phyloP scores from a whole-genome alignment of 37 sponge, comb jelly and placozoan species.

The Bolinopsis microptera region DNA sequence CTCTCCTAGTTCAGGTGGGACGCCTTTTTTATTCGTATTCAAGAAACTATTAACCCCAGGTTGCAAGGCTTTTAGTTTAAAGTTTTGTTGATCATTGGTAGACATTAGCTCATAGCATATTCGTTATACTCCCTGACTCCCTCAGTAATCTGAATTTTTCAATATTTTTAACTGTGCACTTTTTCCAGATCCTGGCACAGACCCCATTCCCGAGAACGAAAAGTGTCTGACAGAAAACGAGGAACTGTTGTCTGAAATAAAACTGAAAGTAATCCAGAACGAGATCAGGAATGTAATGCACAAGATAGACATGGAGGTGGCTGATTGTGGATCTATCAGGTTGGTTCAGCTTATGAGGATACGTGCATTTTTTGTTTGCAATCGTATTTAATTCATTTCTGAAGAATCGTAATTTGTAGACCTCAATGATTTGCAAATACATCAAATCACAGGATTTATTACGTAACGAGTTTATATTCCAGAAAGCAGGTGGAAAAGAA shows the following conservation, averaged over 20 bases:
- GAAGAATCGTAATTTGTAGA: no score
- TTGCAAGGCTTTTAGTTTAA: no score
- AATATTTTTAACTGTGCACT: not conserved
- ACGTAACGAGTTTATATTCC: not conserved
- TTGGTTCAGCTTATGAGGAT: constrained; percentile 4
- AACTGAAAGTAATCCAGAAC: constrained; percentile 20
- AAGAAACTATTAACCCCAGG: no score
- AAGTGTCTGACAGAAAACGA: not conserved
- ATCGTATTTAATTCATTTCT: no score
- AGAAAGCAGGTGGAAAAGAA: not conserved
- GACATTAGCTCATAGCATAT: no score
- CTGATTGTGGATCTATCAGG: constrained; percentile 31
- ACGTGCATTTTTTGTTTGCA: no score
- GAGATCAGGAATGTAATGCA: constrained; percentile 56
- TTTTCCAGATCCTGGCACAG: not conserved
- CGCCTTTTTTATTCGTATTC: no score
- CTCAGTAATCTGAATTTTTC: not conserved
- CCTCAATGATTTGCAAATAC: no score
- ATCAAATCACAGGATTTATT: no score
- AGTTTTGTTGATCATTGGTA: no score
- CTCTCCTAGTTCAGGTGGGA: not conserved
- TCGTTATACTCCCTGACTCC: no score
- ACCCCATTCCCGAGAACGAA: not conserved
- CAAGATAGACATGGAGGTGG: not conserved
- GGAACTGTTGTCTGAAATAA: not conserved